A percentile compares a stretch with the other conserved stretches of the same genome.
These are phyloP conservation scores for Aurelia sp. DNA, from an alignment of 30 jellyfish, hydroid and myxozoan genomes.

Conservation along the genomic window DNA sequence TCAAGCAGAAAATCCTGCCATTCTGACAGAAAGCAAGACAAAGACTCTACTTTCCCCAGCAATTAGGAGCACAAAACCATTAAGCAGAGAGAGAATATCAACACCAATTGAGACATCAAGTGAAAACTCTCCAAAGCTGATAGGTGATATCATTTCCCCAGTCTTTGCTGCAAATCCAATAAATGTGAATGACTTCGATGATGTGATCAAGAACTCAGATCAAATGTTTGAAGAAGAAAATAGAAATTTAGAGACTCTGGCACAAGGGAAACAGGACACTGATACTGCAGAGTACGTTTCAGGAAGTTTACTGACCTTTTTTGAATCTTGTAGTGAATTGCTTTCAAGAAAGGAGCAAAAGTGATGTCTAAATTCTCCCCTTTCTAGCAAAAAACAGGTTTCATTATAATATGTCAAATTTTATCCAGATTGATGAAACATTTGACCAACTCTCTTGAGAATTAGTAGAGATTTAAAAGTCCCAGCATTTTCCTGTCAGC, in stretches of 20 bases:
- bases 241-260: background rate
- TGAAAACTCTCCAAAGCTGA: background rate
- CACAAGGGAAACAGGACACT: background rate
- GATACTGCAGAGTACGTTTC: background rate
- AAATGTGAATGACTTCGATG: background rate
- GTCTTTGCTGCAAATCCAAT: slow-evolving; percentile 4
- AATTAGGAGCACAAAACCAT: background rate
- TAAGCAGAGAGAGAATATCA: slow-evolving; percentile 25
- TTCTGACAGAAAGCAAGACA: no score
- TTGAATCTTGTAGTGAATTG: no score
- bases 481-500: no score
- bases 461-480: no score
- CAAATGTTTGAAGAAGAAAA: background rate
- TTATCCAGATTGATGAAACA: no score
- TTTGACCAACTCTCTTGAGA: no score
- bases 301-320: no score
- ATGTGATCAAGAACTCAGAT: background rate
- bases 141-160: slow-evolving; percentile 27
- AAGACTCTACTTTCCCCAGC: slow-evolving; percentile 1
- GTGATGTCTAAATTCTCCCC: no score
- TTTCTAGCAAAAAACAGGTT: no score
- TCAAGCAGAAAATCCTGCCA: no score
- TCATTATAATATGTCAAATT: no score
- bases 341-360: no score
- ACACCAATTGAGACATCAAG: slow-evolving; percentile 34